Conservation (phyloP, 2,888 invertebrate species). For the Volucella zonaria region DNA sequence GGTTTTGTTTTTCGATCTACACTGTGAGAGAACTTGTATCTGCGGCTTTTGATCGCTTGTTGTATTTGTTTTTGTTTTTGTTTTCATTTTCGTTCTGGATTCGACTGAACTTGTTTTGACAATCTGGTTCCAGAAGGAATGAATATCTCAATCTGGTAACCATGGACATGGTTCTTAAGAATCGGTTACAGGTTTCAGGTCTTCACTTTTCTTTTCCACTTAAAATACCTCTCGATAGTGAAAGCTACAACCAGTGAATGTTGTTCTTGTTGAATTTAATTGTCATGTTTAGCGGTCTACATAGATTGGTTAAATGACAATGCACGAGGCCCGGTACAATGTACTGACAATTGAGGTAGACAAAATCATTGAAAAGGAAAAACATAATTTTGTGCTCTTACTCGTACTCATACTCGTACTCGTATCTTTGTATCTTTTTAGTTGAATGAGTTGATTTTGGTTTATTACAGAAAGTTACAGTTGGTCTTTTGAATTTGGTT, state of each 20-base stretch:
- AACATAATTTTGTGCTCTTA: too few relatives aligned
- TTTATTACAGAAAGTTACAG: neutral
- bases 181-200: constrained; percentile 2
- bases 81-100: constrained; percentile 43
- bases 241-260: constrained; percentile 38
- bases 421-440: neutral
- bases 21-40: constrained; percentile 20
- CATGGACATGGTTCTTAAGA: constrained; percentile 10
- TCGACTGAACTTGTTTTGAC: constrained; percentile 31
- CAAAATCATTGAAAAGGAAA: too few relatives aligned
- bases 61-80: constrained; percentile 13
- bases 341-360: neutral
- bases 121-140: constrained; percentile 37
- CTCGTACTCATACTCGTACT: too few relatives aligned
- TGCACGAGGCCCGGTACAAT: neutral
- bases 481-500: neutral
- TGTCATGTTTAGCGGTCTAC: constrained; percentile 13
- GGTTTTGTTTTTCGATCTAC: constrained; percentile 29
- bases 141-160: neutral
- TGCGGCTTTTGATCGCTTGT: constrained; percentile 21
- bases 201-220: neutral
- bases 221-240: constrained; percentile 21
- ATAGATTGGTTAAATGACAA: constrained; percentile 10
- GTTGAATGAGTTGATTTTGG: neutral
- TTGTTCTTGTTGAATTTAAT: constrained; percentile 37